phyloP scores from a whole-genome alignment of 2,888 invertebrate species.

The Diaperis boleti region DNA sequence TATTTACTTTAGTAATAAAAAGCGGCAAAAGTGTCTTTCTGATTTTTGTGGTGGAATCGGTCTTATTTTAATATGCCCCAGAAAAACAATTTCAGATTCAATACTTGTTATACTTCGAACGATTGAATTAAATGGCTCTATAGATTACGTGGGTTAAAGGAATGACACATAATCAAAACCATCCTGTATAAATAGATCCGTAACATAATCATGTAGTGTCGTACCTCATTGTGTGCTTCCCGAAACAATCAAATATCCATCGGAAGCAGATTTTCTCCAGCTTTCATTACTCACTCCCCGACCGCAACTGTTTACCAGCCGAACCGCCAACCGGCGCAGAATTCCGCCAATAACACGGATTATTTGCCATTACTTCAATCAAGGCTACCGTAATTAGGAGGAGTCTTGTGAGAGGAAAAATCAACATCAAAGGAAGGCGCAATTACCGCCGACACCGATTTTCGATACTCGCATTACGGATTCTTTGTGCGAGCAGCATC shows the following conservation, averaged over 20 bases:
- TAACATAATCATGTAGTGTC: no score
- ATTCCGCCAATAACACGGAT: constrained; percentile 28
- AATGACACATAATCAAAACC: no score
- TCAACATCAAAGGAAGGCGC: constrained; percentile 22
- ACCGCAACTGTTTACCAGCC: constrained; percentile 33
- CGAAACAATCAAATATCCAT: constrained; percentile 38
- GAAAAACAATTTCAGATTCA: no score
- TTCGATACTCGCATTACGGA: constrained; percentile 28
- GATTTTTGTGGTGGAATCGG: no score
- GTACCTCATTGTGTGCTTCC: no score
- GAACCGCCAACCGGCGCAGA: constrained; percentile 32
- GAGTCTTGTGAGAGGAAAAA: neutral
- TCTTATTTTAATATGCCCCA: no score
- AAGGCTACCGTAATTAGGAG: constrained; percentile 24
- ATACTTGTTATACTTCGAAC: no score
- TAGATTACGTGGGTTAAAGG: no score
- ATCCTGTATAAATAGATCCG: no score
- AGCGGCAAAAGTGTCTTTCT: no score
- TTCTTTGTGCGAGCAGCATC: constrained; percentile 33
- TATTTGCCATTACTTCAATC: constrained; percentile 35
- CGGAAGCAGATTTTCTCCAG: constrained; percentile 32
- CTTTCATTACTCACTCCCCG: constrained; percentile 30
- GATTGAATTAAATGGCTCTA: no score
- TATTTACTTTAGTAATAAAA: no score
- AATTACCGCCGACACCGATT: constrained; percentile 35